These are phyloP conservation scores for Cosmopolites sordidus DNA, from an alignment of 2,888 invertebrate species.

Conservation along the genomic window DNA sequence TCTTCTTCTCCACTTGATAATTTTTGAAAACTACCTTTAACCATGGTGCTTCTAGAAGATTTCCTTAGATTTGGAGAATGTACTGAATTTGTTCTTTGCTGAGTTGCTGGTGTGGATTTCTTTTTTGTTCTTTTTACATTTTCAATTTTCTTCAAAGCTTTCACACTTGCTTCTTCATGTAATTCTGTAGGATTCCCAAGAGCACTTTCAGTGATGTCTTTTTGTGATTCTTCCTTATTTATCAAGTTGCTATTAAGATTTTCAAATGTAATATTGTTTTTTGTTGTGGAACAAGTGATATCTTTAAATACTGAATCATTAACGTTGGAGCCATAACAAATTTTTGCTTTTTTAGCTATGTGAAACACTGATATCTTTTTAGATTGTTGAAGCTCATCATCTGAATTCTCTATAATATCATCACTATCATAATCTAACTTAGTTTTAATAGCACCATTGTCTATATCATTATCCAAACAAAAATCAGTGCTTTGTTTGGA, in stretches of 20 bases:
- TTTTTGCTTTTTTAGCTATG: conserved; percentile 36
- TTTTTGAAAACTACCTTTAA: conserved; percentile 34
- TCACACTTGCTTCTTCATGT: too few species aligned
- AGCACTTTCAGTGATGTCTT: background rate
- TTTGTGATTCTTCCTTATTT: background rate
- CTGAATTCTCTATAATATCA: conserved; percentile 56
- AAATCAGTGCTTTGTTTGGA: background rate
- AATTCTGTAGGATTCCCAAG: background rate
- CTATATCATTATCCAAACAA: background rate
- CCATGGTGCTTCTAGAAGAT: conserved; percentile 16
- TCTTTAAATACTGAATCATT: background rate
- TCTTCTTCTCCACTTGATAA: conserved; percentile 36
- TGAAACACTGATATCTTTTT: conserved; percentile 34
- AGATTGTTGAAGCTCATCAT: conserved; percentile 37
- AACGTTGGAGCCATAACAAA: conserved; percentile 3
- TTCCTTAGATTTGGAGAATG: background rate
- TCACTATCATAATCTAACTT: conserved; percentile 56
- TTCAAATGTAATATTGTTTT: background rate
- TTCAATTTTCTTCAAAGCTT: background rate
- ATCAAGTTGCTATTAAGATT: background rate
- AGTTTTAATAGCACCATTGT: conserved; percentile 16
- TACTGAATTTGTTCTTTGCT: too few species aligned
- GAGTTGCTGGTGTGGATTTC: too few species aligned
- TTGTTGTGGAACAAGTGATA: background rate
- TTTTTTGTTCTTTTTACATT: background rate